These are phyloP conservation scores for Nowickia ferox DNA, from an alignment of 2,888 invertebrate species.

Conservation along the genomic window DNA sequence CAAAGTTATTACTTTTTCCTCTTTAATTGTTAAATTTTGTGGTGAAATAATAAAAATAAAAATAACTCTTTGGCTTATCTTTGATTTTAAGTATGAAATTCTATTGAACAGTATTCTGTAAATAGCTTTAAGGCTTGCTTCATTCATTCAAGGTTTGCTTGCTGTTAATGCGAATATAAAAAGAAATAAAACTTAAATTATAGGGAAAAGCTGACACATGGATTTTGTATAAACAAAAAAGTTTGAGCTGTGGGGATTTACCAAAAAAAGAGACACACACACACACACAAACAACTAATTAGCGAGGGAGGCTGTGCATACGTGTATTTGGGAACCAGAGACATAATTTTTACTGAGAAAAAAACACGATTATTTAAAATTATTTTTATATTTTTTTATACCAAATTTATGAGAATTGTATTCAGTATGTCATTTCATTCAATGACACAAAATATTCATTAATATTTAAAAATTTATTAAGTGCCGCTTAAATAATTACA, in stretches of 20 bases:
- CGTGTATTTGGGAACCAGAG: background rate
- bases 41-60: constrained; percentile 11
- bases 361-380: background rate
- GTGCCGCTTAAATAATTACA: no score
- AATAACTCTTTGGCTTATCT: constrained; percentile 17
- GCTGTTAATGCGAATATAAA: background rate
- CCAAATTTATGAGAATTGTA: background rate
- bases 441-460: no score
- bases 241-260: background rate
- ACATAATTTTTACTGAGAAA: background rate
- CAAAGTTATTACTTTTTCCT: background rate
- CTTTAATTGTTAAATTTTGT: background rate
- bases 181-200: constrained; percentile 1
- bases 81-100: constrained; percentile 30
- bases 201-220: background rate
- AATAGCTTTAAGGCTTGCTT: constrained; percentile 1
- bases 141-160: background rate
- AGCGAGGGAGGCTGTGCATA: background rate
- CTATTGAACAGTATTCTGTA: constrained; percentile 24
- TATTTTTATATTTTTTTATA: background rate
- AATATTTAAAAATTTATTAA: no score
- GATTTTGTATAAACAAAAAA: background rate
- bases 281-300: constrained; percentile 2
- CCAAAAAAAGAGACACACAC: background rate
- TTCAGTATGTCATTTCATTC: background rate